Evolutionary conservation across 2,113 vertebrate genomes (phyloP).

Genomic region (Rhabdomys dilectus): DNA sequence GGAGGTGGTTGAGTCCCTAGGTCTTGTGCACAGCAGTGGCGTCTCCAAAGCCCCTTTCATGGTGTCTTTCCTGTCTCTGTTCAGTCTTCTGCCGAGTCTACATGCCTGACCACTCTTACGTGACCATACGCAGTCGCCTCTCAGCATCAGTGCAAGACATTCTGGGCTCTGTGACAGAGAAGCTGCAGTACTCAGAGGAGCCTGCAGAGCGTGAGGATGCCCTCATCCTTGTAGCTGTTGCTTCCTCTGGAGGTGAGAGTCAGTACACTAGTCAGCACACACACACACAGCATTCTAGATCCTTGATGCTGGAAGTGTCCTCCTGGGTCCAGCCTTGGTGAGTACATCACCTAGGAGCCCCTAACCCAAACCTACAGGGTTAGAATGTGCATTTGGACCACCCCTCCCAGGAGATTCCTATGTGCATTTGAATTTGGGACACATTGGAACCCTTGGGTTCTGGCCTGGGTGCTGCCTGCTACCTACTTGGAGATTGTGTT

Average conservation of each 20-base stretch:
- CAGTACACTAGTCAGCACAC: too few species aligned
- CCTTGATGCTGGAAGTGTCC: neutral
- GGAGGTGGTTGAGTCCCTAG: neutral
- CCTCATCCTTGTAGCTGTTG: conserved; percentile 94
- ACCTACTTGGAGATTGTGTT: neutral
- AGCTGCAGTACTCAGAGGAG: conserved; percentile 97
- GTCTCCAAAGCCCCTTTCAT: neutral
- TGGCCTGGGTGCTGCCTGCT: neutral
- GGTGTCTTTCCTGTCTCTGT: neutral
- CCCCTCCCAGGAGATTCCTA: neutral
- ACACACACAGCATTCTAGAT: too few species aligned
- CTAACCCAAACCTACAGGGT: neutral
- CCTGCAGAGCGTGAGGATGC: conserved; percentile 91
- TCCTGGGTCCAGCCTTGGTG: neutral
- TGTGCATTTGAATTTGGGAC: neutral
- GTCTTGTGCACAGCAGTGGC: neutral
- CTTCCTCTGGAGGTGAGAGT: conserved; percentile 93
- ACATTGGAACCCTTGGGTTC: neutral
- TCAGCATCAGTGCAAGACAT: conserved; percentile 98
- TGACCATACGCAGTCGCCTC: conserved; percentile 97
- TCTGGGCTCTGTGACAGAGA: conserved; percentile 94
- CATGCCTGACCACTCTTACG: conserved; percentile 97
- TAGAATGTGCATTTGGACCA: neutral
- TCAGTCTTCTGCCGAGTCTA: conserved; percentile 98
- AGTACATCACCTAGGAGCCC: neutral